Conservation (phyloP, 2,113 vertebrate species). For the Oplegnathus fasciatus region DNA sequence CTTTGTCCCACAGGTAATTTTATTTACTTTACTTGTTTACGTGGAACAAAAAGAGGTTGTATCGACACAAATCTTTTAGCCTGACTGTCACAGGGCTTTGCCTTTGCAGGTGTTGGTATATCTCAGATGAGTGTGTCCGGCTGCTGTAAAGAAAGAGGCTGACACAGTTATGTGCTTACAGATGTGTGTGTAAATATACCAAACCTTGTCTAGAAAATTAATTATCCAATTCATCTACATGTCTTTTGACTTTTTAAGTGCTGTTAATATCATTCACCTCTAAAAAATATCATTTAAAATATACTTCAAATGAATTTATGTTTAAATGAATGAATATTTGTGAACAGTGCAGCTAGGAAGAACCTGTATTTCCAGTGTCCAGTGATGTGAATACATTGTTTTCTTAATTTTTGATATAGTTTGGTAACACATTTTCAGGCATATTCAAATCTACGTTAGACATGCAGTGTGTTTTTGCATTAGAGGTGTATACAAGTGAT, state of each 20-base stretch:
- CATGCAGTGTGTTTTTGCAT: neutral
- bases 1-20: neutral
- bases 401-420: neutral
- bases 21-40: neutral
- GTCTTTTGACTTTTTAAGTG: neutral
- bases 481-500: neutral
- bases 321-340: neutral
- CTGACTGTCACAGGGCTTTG: conserved; percentile 26
- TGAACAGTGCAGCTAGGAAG: neutral
- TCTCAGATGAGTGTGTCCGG: conserved; percentile 23
- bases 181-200: neutral
- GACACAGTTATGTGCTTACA: neutral
- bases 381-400: neutral
- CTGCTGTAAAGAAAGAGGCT: conserved; percentile 1
- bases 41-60: neutral
- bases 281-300: neutral
- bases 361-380: neutral
- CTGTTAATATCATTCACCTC: neutral
- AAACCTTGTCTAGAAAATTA: neutral
- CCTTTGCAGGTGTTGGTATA: conserved; percentile 28
- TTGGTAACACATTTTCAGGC: neutral
- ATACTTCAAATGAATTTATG: neutral
- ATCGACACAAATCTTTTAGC: neutral
- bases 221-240: neutral
- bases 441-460: neutral